Conservation (phyloP, 2,888 invertebrate genomes). For the Trachelus stipa region DNA sequence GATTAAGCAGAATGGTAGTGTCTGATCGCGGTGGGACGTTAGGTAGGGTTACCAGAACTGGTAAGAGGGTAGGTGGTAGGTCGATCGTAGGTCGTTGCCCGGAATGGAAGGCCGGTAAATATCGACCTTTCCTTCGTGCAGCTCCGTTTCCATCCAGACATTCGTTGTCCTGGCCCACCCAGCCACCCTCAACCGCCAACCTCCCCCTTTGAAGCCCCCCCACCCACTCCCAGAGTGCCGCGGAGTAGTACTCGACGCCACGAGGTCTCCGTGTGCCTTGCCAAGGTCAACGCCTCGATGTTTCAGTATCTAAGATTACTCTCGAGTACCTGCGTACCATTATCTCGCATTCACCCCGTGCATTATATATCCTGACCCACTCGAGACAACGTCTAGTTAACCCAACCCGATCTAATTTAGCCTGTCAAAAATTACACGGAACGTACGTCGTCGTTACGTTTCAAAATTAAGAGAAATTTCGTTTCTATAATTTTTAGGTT, state of each 20-base stretch:
- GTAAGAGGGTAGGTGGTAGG: conserved; percentile 17
- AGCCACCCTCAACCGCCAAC: neutral
- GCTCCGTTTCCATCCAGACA: conserved; percentile 41
- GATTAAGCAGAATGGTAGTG: too few species aligned
- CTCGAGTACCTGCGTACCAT: too few species aligned
- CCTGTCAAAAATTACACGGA: too few species aligned
- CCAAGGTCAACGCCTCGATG: conserved; percentile 49
- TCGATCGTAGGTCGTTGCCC: conserved; percentile 55
- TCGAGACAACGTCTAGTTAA: too few species aligned
- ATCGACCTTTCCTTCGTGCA: conserved; percentile 55
- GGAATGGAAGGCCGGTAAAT: conserved; percentile 55
- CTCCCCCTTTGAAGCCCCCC: conserved; percentile 4
- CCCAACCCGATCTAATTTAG: too few species aligned
- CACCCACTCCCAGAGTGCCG: conserved; percentile 34
- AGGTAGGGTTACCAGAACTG: conserved; percentile 3
- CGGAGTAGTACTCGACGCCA: conserved; percentile 41
- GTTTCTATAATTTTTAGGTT: too few species aligned
- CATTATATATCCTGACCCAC: too few species aligned
- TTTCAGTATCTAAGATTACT: conserved; percentile 25
- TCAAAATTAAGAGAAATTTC: too few species aligned
- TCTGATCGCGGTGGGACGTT: too few species aligned
- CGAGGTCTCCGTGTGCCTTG: conserved; percentile 46
- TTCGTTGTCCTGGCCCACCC: conserved; percentile 35
- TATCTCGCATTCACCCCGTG: too few species aligned
- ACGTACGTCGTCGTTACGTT: too few species aligned